Percentiles rank a stretch among this genome's conserved stretches.
These are phyloP conservation scores for Muscicapa adusta DNA, from an alignment of 2,113 vertebrate genomes.

Conservation along the genomic window DNA sequence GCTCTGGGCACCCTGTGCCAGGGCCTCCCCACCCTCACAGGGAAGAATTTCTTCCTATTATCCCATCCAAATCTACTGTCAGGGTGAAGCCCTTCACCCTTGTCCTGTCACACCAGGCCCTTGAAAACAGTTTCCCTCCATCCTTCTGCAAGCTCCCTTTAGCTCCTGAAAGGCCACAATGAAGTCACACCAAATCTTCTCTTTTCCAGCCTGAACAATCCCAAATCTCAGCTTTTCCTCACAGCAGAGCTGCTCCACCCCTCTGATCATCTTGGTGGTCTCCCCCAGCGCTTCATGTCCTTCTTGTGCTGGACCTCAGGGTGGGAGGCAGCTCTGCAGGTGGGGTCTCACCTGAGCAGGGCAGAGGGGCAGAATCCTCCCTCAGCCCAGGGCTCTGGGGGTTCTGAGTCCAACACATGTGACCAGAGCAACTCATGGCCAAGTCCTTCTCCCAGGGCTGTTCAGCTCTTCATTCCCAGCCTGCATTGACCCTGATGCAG, in stretches of 20 bases:
- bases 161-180: neutral
- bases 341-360: neutral
- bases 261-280: neutral
- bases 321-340: neutral
- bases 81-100: neutral
- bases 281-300: neutral
- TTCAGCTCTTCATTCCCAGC: neutral
- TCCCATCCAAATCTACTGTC: neutral
- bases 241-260: neutral
- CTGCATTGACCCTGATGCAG: neutral
- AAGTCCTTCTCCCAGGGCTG: neutral
- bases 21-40: fast-evolving
- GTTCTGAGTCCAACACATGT: neutral
- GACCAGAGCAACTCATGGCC: neutral
- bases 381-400: neutral
- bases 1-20: neutral
- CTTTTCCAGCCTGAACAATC: neutral
- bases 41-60: neutral
- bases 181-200: neutral
- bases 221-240: neutral
- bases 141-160: neutral
- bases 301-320: neutral
- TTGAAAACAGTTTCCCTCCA: neutral
- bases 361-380: neutral
- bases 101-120: neutral